A percentile compares a stretch with the other conserved stretches of the same genome.
These are phyloP conservation scores for Ictidomys tridecemlineatus DNA, from an alignment of 2,113 vertebrate genomes.

Conservation along the genomic window DNA sequence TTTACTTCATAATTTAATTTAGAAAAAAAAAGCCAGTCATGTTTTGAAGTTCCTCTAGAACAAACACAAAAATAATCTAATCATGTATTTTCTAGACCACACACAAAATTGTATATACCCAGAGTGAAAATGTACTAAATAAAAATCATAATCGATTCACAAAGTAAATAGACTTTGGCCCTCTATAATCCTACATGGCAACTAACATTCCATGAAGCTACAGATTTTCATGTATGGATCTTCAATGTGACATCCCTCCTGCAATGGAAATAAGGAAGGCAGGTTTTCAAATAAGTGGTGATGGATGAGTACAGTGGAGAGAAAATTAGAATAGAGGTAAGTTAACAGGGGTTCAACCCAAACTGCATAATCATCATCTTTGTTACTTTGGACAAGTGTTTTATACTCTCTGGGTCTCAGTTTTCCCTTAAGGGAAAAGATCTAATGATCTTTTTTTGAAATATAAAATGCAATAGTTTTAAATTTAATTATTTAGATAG, in stretches of 20 bases:
- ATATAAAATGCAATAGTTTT: conserved; percentile 69
- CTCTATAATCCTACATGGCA: neutral
- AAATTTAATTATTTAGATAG: conserved; percentile 81
- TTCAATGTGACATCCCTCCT: neutral
- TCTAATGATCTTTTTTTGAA: conserved; percentile 68
- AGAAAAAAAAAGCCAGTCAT: conserved; percentile 41
- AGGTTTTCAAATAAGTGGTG: neutral
- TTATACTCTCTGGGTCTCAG: conserved; percentile 25
- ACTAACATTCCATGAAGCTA: neutral
- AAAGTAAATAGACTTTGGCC: neutral
- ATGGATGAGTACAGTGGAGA: neutral
- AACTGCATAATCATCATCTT: neutral
- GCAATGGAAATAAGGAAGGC: neutral
- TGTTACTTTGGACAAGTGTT: conserved; percentile 30
- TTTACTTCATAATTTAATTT: conserved; percentile 61
- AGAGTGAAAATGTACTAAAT: neutral
- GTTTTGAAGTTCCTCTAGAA: conserved; percentile 35
- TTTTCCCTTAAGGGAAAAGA: conserved; percentile 63
- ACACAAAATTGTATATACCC: neutral
- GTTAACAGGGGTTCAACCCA: neutral
- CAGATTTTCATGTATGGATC: neutral
- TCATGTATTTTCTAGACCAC: conserved; percentile 28
- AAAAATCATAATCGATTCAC: neutral
- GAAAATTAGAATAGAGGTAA: neutral
- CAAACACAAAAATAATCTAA: neutral